A percentile compares a stretch with the other conserved stretches of the same genome.
These are phyloP conservation scores for Melipona quadrifasciata DNA, from an alignment of 1,140 invertebrate genomes.

Conservation along the genomic window DNA sequence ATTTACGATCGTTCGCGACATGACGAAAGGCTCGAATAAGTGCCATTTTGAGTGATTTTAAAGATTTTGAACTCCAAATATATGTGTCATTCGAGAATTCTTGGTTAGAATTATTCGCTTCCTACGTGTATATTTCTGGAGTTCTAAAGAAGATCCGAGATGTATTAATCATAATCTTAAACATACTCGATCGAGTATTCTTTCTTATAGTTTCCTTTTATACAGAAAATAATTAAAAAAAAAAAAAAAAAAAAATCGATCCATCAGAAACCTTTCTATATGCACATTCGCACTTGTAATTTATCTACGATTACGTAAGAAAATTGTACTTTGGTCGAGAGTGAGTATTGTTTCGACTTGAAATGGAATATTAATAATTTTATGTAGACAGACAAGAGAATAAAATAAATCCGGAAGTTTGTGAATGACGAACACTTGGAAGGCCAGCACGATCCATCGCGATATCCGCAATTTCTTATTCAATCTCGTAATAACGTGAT, in stretches of 20 bases:
- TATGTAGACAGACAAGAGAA: background rate
- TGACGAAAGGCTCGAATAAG: background rate
- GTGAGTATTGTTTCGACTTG: too few relatives aligned
- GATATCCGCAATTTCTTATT: slow-evolving; percentile 20
- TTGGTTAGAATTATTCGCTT: background rate
- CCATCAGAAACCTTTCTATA: too few relatives aligned
- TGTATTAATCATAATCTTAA: background rate
- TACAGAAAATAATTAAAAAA: too few relatives aligned
- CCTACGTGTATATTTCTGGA: background rate
- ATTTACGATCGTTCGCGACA: background rate
- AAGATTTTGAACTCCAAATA: background rate
- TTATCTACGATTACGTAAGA: too few relatives aligned
- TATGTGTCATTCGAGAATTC: background rate
- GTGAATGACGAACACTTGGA: background rate
- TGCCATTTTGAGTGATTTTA: background rate
- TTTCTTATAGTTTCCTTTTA: too few relatives aligned
- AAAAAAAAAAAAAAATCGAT: too few relatives aligned
- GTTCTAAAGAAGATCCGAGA: background rate
- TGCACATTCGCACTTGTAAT: too few relatives aligned
- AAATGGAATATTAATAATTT: too few relatives aligned
- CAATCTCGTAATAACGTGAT: slow-evolving; percentile 12
- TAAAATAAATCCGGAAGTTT: slow-evolving; percentile 5
- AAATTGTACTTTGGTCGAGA: too few relatives aligned
- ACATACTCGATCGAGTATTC: too few relatives aligned
- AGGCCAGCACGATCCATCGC: background rate